Percentiles rank a stretch among this genome's conserved stretches.
These are phyloP conservation scores for Otocyon megalotis DNA, from an alignment of 2,113 vertebrate genomes.

Conservation along the genomic window DNA sequence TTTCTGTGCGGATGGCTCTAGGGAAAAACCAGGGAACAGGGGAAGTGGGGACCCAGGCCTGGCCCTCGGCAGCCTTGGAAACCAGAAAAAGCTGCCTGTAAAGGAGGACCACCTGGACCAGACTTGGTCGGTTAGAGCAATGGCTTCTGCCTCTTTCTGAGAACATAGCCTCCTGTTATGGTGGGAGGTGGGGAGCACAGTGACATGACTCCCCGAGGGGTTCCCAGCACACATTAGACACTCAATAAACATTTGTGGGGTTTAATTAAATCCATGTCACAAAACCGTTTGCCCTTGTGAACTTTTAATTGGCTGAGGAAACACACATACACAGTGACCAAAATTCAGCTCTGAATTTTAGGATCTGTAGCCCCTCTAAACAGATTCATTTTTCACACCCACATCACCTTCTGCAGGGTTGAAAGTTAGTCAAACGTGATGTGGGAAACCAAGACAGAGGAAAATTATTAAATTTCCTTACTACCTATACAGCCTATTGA, in stretches of 20 bases:
- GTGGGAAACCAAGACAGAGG: too few relatives aligned
- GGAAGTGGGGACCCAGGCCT: not conserved
- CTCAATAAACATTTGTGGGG: not conserved
- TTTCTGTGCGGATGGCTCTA: not conserved
- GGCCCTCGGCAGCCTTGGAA: not conserved
- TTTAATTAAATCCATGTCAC: not conserved
- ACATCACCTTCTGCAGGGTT: not conserved
- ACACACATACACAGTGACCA: not conserved
- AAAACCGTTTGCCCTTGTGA: not conserved
- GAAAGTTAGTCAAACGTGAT: not conserved
- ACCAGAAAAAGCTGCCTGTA: not conserved
- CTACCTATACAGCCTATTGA: too few relatives aligned
- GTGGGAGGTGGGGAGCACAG: not conserved
- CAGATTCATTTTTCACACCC: not conserved
- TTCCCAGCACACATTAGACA: not conserved
- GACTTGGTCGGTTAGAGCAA: not conserved
- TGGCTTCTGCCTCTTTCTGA: not conserved
- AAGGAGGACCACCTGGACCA: not conserved
- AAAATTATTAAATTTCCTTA: too few relatives aligned
- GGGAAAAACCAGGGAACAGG: not conserved
- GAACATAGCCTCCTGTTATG: not conserved
- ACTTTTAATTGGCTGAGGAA: not conserved
- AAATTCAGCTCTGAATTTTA: constrained; percentile 9
- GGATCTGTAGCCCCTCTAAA: not conserved
- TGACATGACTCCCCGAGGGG: not conserved